A percentile compares a stretch with the other conserved stretches of the same genome.
Evolutionary conservation across 2,888 invertebrate species (phyloP).

Genomic region (Eremobia ochroleuca): DNA sequence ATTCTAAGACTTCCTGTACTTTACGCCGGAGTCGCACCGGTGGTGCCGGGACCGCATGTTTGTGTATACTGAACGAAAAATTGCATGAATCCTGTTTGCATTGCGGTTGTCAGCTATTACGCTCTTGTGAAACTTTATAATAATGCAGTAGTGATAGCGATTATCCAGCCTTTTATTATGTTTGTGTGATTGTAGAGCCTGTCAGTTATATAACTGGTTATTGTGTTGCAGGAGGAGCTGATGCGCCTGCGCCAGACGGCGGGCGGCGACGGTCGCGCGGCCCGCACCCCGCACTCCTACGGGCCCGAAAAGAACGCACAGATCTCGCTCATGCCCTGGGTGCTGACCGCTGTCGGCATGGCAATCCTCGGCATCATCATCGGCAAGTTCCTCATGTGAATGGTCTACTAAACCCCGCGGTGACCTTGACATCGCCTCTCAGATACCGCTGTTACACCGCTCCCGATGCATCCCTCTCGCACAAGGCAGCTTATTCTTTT

Average conservation of each 20-base stretch:
- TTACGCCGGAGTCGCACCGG: too few species aligned
- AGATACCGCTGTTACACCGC: conserved; percentile 82
- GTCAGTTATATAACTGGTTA: neutral
- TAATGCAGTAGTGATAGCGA: conserved; percentile 18
- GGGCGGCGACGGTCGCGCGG: conserved; percentile 80
- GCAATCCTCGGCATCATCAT: conserved; percentile 94
- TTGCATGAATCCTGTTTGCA: conserved; percentile 11
- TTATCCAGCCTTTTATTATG: neutral
- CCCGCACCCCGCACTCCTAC: conserved; percentile 83
- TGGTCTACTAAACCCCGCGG: conserved; percentile 78
- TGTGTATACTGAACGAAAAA: neutral
- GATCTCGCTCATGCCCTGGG: conserved; percentile 91
- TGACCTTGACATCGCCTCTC: conserved; percentile 78
- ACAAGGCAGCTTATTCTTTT: conserved; percentile 78
- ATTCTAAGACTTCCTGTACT: neutral
- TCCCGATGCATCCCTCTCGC: conserved; percentile 79
- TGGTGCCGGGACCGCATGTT: too few species aligned
- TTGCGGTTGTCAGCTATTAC: conserved; percentile 1
- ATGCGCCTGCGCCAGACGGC: conserved; percentile 90
- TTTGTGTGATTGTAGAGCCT: neutral
- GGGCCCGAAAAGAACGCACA: conserved; percentile 91
- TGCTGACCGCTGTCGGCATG: conserved; percentile 93
- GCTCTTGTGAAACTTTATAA: neutral
- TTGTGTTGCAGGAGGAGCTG: conserved; percentile 91
- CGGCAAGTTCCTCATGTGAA: conserved; percentile 96